phyloP scores from a whole-genome alignment of 1,140 invertebrate genomes.

The Chelonus insularis region DNA sequence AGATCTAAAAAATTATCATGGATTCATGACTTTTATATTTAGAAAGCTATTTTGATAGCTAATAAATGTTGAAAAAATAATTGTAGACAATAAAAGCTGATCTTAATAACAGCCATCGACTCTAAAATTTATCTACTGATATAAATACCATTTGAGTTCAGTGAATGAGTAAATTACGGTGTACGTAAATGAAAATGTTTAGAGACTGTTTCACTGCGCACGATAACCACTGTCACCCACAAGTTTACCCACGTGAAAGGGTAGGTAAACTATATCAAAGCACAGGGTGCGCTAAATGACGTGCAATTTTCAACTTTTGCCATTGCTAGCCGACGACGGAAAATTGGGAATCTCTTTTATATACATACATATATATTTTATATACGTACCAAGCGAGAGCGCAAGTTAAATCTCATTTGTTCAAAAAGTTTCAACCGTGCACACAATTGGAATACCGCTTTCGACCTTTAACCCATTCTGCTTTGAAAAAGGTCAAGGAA shows the following conservation, averaged over 20 bases:
- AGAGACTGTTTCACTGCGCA: background rate
- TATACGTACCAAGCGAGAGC: constrained; percentile 3
- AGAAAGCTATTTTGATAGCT: too few species aligned
- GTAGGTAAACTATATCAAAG: constrained; percentile 31
- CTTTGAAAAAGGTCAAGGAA: background rate
- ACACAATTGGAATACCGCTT: constrained; percentile 9
- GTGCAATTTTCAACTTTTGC: constrained; percentile 54
- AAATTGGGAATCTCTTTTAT: constrained; percentile 43
- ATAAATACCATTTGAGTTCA: too few species aligned
- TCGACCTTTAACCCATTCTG: constrained; percentile 2
- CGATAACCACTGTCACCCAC: background rate
- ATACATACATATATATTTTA: too few species aligned
- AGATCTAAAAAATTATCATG: too few species aligned
- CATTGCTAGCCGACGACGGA: constrained; percentile 45
- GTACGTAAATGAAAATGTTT: background rate
- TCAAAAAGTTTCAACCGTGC: background rate
- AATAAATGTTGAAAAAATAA: too few species aligned
- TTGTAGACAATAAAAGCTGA: too few species aligned
- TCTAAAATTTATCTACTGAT: too few species aligned
- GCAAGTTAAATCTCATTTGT: constrained; percentile 15
- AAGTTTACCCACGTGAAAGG: constrained; percentile 15
- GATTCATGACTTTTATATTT: too few species aligned
- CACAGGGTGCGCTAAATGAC: constrained; percentile 45
- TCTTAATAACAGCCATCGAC: too few species aligned
- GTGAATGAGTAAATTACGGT: too few species aligned